Percentiles rank a stretch among this genome's conserved stretches.
These are phyloP conservation scores for Gila orcuttii DNA, from an alignment of 2,113 vertebrate genomes.

Conservation along the genomic window DNA sequence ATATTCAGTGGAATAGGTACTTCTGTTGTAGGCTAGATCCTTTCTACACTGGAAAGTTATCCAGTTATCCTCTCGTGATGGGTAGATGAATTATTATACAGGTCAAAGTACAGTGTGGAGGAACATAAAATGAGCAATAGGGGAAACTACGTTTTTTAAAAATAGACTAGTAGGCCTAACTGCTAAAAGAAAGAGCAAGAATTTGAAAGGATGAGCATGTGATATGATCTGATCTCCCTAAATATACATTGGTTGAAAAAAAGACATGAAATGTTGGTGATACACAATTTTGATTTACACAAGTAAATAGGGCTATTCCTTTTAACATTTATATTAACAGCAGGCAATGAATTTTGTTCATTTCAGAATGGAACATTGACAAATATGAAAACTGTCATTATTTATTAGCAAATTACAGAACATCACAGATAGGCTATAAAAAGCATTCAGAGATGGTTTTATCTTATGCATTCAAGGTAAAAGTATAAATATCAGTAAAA, in stretches of 20 bases:
- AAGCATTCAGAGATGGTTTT: not conserved
- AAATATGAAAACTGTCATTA: not conserved
- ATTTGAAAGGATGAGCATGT: not conserved
- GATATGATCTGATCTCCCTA: no score
- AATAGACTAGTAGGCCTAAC: not conserved
- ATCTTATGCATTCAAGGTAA: not conserved
- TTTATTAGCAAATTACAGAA: not conserved
- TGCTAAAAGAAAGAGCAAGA: not conserved
- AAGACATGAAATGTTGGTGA: no score
- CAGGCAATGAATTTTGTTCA: no score
- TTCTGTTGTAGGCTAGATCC: not conserved
- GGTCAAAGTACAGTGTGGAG: conserved; percentile 49
- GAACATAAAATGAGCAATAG: not conserved
- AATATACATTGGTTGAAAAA: no score
- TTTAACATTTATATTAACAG: no score
- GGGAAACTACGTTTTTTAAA: not conserved
- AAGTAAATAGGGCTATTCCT: no score
- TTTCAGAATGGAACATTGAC: not conserved
- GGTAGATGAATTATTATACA: not conserved
- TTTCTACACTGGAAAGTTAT: not conserved
- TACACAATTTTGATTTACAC: no score
- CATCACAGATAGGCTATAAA: not conserved
- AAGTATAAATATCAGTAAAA: not conserved
- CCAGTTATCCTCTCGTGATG: conserved; percentile 20
- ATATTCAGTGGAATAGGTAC: not conserved